Percentiles rank a stretch among this genome's conserved stretches.
Evolutionary conservation across 2,888 invertebrate species (phyloP).

Genomic region (Pseudococcus longispinus): DNA sequence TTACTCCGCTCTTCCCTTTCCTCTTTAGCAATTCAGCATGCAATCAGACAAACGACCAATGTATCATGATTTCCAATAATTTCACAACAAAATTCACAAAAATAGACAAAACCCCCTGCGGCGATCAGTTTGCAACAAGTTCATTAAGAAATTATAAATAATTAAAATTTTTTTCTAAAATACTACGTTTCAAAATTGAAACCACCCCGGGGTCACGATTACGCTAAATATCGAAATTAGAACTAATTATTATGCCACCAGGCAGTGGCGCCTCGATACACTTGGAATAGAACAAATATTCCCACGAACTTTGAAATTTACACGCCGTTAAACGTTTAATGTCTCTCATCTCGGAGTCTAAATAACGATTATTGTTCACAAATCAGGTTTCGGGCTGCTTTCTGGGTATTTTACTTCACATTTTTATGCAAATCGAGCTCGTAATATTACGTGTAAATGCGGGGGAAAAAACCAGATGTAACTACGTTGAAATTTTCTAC

Average conservation of each 20-base stretch:
- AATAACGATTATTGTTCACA: too few species aligned
- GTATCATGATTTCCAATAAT: not conserved
- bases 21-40: too few species aligned
- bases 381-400: not conserved
- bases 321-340: not conserved
- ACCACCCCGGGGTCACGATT: not conserved
- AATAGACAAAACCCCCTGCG: not conserved
- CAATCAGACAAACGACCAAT: not conserved
- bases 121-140: not conserved
- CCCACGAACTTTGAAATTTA: not conserved
- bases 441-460: not conserved
- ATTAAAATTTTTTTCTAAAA: not conserved
- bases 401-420: not conserved
- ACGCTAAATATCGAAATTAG: not conserved
- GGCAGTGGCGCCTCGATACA: not conserved
- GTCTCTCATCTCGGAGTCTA: not conserved
- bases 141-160: not conserved
- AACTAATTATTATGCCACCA: not conserved
- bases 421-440: not conserved
- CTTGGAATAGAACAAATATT: not conserved
- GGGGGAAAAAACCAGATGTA: not conserved
- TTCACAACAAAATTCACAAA: not conserved
- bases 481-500: not conserved
- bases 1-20: too few species aligned
- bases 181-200: not conserved